These are phyloP conservation scores for Pseudochirops cupreus DNA, from an alignment of 2,797 vertebrate species.

Conservation along the genomic window DNA sequence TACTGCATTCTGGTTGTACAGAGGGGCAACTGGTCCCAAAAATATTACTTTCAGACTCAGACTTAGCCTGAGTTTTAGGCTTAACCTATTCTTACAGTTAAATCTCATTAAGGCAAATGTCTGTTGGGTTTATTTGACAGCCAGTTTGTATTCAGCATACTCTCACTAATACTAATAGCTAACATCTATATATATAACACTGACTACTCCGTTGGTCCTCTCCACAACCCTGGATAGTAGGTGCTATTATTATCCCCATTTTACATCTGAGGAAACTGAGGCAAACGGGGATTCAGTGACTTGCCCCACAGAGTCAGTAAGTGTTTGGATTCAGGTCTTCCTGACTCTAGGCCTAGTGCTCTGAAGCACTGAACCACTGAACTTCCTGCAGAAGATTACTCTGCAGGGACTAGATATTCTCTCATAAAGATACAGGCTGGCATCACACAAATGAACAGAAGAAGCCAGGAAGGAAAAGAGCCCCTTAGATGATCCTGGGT, in stretches of 20 bases:
- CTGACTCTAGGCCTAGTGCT: not conserved
- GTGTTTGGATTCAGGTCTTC: not conserved
- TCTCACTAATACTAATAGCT: not conserved
- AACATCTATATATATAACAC: not conserved
- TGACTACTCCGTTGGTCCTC: not conserved
- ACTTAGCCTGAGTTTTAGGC: not conserved
- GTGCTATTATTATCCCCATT: not conserved
- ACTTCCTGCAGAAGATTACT: not conserved
- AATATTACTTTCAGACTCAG: not conserved
- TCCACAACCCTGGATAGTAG: not conserved
- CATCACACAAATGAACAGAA: not conserved
- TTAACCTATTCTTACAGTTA: not conserved
- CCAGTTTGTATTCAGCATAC: not conserved
- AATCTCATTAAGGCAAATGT: not conserved
- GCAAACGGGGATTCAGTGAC: not conserved
- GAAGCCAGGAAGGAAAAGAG: not conserved
- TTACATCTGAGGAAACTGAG: not conserved
- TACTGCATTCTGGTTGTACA: not conserved
- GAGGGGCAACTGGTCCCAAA: not conserved
- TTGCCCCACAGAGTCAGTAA: not conserved
- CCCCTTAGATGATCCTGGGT: not conserved
- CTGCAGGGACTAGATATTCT: not conserved
- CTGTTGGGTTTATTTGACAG: not conserved
- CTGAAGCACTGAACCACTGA: not conserved
- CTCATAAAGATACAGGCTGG: not conserved